Conservation (phyloP, 2,113 vertebrate species). For the Podarcis raffonei region DNA sequence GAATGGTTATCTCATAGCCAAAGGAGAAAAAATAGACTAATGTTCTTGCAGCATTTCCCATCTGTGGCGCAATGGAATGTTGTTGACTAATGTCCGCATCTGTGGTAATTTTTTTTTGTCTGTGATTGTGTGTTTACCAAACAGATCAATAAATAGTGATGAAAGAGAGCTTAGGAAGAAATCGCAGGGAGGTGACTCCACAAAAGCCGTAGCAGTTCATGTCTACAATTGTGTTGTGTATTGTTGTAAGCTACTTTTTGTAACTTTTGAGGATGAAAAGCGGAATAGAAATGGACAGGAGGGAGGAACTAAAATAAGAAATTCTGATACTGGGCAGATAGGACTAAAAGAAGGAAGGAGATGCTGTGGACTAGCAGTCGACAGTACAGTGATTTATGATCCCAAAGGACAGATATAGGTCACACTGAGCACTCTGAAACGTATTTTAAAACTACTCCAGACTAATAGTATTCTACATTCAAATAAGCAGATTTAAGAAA, state of each 20-base stretch:
- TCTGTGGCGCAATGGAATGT: constrained; percentile 67
- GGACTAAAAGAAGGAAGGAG: constrained; percentile 16
- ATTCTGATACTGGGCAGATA: constrained; percentile 11
- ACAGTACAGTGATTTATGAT: constrained; percentile 31
- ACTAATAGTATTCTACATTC: background rate
- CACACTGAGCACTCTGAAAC: background rate
- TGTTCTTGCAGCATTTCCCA: constrained; percentile 56
- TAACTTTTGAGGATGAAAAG: background rate
- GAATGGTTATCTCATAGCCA: constrained; percentile 48
- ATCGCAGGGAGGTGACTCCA: background rate
- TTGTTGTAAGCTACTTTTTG: background rate
- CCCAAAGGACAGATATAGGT: background rate
- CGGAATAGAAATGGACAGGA: background rate
- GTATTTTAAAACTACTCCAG: background rate
- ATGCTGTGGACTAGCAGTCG: constrained; percentile 13
- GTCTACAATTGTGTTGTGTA: rapidly evolving
- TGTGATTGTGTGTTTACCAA: constrained; percentile 54
- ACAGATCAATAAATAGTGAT: constrained; percentile 52
- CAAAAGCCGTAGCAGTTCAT: background rate
- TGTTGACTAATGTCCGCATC: constrained; percentile 67
- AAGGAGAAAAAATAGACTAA: constrained; percentile 47
- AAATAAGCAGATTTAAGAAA: background rate
- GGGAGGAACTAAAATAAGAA: background rate
- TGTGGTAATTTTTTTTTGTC: constrained; percentile 53
- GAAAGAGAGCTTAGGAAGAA: background rate